These are phyloP conservation scores for Drosophila differens DNA, from an alignment of 2,888 invertebrate genomes.

Conservation along the genomic window DNA sequence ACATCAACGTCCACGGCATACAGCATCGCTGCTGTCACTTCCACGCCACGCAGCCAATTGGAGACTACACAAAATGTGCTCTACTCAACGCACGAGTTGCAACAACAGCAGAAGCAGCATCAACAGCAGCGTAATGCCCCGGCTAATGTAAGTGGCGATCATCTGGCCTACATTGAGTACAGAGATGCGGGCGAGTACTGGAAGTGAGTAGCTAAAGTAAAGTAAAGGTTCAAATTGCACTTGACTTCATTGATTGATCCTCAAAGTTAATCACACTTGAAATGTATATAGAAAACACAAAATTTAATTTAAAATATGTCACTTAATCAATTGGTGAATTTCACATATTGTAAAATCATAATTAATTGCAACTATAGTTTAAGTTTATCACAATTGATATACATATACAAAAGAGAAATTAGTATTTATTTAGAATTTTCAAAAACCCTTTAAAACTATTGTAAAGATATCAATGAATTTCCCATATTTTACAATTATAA, in stretches of 20 bases:
- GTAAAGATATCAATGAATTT: background rate
- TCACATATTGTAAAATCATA: background rate
- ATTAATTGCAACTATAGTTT: background rate
- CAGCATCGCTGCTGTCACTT: conserved; percentile 64
- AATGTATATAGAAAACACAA: background rate
- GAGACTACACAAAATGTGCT: conserved; percentile 82
- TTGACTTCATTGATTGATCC: background rate
- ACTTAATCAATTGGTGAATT: background rate
- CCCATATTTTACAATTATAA: background rate
- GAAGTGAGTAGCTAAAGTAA: conserved; percentile 88
- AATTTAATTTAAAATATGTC: background rate
- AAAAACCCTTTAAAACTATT: background rate
- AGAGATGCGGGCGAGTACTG: conserved; percentile 93
- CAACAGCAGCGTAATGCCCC: conserved; percentile 46
- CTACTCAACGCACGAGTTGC: conserved; percentile 76
- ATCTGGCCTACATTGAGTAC: conserved; percentile 90
- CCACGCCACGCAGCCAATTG: conserved; percentile 75
- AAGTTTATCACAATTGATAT: background rate
- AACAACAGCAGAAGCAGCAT: conserved; percentile 40
- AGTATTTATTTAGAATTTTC: background rate
- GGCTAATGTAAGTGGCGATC: conserved; percentile 79
- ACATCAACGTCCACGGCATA: conserved; percentile 35
- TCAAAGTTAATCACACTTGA: background rate
- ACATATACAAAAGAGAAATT: background rate
- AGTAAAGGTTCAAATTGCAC: background rate